Base-by-base conservation (phyloP, 2,888 invertebrate species). In the Pammene aurita region DNA sequence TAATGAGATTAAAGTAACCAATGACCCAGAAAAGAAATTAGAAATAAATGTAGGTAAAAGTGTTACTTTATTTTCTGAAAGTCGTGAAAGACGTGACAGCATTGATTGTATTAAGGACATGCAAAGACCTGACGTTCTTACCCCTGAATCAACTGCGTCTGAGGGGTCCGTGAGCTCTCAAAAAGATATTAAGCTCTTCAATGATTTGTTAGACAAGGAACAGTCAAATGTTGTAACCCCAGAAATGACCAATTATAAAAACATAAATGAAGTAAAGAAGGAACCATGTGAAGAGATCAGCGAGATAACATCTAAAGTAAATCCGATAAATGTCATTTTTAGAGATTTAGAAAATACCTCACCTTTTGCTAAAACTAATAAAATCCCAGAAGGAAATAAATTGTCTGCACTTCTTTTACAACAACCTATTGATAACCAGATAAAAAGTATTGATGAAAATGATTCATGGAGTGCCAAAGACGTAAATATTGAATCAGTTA, bases 381-480 rank as follows among this genome's bases (percentile, higher is more conserved):
- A 72, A 38, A 71, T 71, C 41, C 35, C 61, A 41, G 76, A 76
- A 34, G 81, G 81, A 61, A 80, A 74, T 72, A 80, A 82, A 62
- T 70, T 73, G 46, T 73, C 54, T 34, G 67, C 63, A 72, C 64
- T 71, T 68, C 72, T 69, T 67, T 66, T 66, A 70, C 75, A 60
- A 73, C 72, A 71, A 68, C 16, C 63, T 44, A 61, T 64, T 63
- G 74, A 71, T 57, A 75, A 56, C 72, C 84, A 86, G 61, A 82
- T 88, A 64, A 94, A 93, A 81, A 90, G 85, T 82, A 94, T 95
- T 74, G 95, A 96, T 77, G 96, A 96, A 80, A 95, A 94, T 77
- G 96, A 96, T 82, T 95, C 95, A 75, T 96, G 96, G 96, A 95
- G 95, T 44, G 95, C 95, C 7, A 96, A 96, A 84, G 96, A 96